These are phyloP conservation scores for Cariama cristata DNA, from an alignment of 2,113 vertebrate species.

Conservation along the genomic window DNA sequence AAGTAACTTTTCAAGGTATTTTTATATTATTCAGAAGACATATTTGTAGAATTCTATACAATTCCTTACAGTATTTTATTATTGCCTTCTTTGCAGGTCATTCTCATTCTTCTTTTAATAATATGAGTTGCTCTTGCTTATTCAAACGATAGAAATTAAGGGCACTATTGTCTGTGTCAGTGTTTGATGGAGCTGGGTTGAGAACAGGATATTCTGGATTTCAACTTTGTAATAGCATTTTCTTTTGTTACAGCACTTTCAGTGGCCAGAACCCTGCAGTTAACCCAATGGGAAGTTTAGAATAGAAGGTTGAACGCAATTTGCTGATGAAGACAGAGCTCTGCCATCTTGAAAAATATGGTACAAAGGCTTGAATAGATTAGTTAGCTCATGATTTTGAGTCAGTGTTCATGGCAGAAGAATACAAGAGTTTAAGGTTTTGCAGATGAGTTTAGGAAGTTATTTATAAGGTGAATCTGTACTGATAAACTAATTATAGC, in stretches of 20 bases:
- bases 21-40: not conserved
- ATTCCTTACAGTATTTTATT: not conserved
- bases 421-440: not conserved
- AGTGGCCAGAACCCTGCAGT: not conserved
- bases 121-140: not conserved
- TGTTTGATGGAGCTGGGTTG: not conserved
- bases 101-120: not conserved
- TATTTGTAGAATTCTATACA: not conserved
- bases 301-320: not conserved
- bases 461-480: not conserved
- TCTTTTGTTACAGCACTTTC: constrained; percentile 35
- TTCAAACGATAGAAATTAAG: not conserved
- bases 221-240: constrained; percentile 19
- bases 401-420: not conserved
- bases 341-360: not conserved
- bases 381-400: not conserved
- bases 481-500: not conserved
- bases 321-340: not conserved
- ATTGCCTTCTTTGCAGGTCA: not conserved
- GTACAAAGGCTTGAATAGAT: not conserved
- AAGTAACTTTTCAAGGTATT: not conserved
- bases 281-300: constrained; percentile 14
- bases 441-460: not conserved
- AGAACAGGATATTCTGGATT: not conserved
- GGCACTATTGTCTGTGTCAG: not conserved